Percentiles rank a stretch among this genome's conserved stretches.
phyloP scores from a whole-genome alignment of 1,140 invertebrate genomes.

The Camponotus vicinus region DNA sequence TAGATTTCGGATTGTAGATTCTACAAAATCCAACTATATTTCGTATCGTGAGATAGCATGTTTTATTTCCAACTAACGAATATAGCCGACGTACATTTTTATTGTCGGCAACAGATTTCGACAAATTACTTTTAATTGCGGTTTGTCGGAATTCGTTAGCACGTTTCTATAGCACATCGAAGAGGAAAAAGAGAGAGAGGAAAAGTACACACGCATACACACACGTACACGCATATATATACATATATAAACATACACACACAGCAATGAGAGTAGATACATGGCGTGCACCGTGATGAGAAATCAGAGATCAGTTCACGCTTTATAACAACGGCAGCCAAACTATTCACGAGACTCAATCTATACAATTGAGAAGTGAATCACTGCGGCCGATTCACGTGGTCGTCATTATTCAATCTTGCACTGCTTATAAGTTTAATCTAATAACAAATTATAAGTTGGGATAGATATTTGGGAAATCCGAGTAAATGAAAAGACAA shows the following conservation, averaged over 20 bases:
- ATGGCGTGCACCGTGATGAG: constrained; percentile 14
- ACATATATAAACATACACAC: neutral
- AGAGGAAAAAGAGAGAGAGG: neutral
- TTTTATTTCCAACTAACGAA: constrained; percentile 55
- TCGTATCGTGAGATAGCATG: constrained; percentile 19
- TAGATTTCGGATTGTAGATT: constrained; percentile 8
- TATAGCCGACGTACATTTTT: constrained; percentile 51
- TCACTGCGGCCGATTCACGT: constrained; percentile 51
- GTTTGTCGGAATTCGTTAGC: constrained; percentile 59
- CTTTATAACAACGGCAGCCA: constrained; percentile 58
- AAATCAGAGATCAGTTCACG: constrained; percentile 56
- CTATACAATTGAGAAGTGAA: constrained; percentile 57
- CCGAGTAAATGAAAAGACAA: constrained; percentile 13
- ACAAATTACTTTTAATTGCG: constrained; percentile 62
- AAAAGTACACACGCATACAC: neutral
- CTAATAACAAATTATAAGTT: constrained; percentile 21
- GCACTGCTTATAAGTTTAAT: constrained; percentile 42
- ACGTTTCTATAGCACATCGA: constrained; percentile 39
- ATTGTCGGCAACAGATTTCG: constrained; percentile 55
- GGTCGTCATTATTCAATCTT: constrained; percentile 57
- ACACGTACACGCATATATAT: neutral
- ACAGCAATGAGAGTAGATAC: constrained; percentile 22
- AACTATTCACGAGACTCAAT: constrained; percentile 70
- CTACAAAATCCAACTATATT: constrained; percentile 36
- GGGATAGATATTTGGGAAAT: neutral